Evolutionary conservation across 1,140 invertebrate species (phyloP), one percentile per base, ranked within the genome.

Genomic region (Calliopsis andreniformis): DNA sequence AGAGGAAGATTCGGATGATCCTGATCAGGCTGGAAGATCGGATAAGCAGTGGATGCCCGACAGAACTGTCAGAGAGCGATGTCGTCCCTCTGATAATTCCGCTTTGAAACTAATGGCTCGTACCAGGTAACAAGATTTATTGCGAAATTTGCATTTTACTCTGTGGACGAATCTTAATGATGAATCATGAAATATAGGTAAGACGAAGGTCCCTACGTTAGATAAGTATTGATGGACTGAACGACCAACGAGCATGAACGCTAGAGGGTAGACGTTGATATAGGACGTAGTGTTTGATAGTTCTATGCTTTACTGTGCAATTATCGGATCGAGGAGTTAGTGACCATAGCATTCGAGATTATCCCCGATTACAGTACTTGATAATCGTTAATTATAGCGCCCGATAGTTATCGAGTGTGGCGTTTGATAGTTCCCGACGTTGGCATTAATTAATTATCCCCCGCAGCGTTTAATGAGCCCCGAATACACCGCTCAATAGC

Each of bases 101-200:
- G 61, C 10, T 71, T 56, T 23, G 14, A 81, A 82, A 53, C 35
- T 59, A 81, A 77, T 75, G 71, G 63, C 63, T 67, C 71, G 63
- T 35, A 35, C 63, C 63, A 67, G 71, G 71, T 75, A 56, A 75
- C 30, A 0, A 23, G 30, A 32, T 51, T 16, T 35, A n/a, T 18
- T 8, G 7, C 4, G 1, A 42, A 25, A 39, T 10, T 59, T 23
- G n/a, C n/a, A n/a, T n/a, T n/a, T n/a, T n/a, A n/a, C n/a, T n/a
- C n/a, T n/a, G n/a, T n/a, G n/a, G n/a, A n/a, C n/a, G n/a, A n/a
- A n/a, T n/a, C n/a, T n/a, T n/a, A n/a, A n/a, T n/a, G n/a, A n/a
- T n/a, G n/a, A n/a, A n/a, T n/a, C n/a, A n/a, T n/a, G n/a, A n/a
- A n/a, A n/a, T n/a, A n/a, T n/a, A n/a, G n/a, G n/a, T n/a, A n/a